These are phyloP conservation scores for Apis dorsata DNA, from an alignment of 1,140 invertebrate genomes.

Conservation along the genomic window DNA sequence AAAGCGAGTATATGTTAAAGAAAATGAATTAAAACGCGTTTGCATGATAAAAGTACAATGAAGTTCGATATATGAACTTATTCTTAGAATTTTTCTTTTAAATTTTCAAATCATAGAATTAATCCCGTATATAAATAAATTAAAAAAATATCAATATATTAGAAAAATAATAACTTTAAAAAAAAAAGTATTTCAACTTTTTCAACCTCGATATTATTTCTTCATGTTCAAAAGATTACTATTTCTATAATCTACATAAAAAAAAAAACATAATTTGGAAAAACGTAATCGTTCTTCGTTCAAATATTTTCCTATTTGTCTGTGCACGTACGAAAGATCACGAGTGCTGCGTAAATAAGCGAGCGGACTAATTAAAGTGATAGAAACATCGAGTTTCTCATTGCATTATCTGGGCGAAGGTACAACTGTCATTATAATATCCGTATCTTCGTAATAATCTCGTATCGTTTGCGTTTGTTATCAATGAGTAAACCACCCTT, in stretches of 20 bases:
- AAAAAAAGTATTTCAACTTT: not conserved
- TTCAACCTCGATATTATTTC: not conserved
- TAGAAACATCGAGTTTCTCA: conserved; percentile 47
- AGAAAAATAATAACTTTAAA: too few relatives aligned
- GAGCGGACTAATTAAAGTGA: conserved; percentile 53
- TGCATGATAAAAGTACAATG: not conserved
- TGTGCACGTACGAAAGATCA: not conserved
- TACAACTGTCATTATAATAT: conserved; percentile 54
- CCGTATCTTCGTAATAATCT: conserved; percentile 70
- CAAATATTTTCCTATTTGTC: conserved; percentile 18
- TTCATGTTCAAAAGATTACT: not conserved
- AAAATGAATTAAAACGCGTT: not conserved
- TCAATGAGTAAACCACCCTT: conserved; percentile 67
- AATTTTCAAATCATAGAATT: too few relatives aligned
- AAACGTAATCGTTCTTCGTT: not conserved
- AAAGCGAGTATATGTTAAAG: not conserved
- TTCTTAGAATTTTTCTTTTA: too few relatives aligned
- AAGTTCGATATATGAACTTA: not conserved
- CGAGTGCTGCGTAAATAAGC: conserved; percentile 62
- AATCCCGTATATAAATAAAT: too few relatives aligned
- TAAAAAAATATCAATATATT: too few relatives aligned
- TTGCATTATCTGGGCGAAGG: conserved; percentile 39
- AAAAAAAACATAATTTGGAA: not conserved
- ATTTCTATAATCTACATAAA: not conserved
- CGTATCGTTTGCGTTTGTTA: conserved; percentile 64